Percentiles rank a stretch among this genome's conserved stretches.
Conservation (phyloP, 2,797 vertebrate species). For the Ctenosaura bakeri region DNA sequence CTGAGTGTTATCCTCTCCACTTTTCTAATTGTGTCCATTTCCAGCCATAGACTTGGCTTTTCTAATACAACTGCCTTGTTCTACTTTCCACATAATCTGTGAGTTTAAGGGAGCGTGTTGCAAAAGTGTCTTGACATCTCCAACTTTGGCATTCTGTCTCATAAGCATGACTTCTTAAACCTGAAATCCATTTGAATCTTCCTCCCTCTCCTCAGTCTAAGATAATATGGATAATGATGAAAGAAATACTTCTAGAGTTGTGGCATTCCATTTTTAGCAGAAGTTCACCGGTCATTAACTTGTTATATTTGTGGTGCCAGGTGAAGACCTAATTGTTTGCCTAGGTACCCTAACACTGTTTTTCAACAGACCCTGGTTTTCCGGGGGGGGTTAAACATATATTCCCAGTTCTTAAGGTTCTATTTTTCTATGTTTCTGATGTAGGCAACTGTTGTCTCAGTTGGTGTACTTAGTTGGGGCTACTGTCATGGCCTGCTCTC, state of each 20-base stretch:
- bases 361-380: not conserved
- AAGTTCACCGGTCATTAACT: not conserved
- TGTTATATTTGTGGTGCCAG: not conserved
- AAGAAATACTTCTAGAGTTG: not conserved
- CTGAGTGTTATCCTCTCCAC: not conserved
- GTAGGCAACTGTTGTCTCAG: not conserved
- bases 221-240: not conserved
- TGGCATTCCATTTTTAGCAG: not conserved
- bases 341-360: not conserved
- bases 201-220: not conserved
- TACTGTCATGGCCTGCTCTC: too few relatives aligned
- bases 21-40: not conserved
- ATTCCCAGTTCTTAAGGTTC: not conserved
- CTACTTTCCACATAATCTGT: not conserved
- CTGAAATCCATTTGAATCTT: too few relatives aligned
- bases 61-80: not conserved
- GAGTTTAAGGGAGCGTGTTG: too few relatives aligned
- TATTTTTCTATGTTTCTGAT: constrained; percentile 7
- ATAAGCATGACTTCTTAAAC: too few relatives aligned
- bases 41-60: not conserved
- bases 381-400: not conserved
- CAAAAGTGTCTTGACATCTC: too few relatives aligned
- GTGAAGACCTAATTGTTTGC: not conserved
- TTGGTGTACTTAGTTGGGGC: not conserved
- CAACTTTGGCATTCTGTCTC: too few relatives aligned